phyloP scores from a whole-genome alignment of 2,888 invertebrate species.

The Erannis defoliaria region DNA sequence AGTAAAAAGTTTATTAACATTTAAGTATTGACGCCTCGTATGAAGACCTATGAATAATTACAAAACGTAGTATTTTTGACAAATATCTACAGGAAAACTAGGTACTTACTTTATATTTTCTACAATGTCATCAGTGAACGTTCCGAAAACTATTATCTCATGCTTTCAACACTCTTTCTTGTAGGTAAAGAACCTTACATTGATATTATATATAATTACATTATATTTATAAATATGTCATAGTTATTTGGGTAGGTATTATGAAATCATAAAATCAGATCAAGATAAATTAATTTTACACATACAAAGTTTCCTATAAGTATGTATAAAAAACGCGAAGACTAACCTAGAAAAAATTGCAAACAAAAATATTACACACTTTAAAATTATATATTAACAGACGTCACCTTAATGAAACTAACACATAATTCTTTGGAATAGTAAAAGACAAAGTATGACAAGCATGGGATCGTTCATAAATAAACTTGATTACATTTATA shows the following conservation, averaged over 20 bases:
- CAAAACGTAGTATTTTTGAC: conserved; percentile 21
- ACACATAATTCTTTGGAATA: conserved; percentile 34
- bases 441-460: conserved; percentile 27
- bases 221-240: neutral
- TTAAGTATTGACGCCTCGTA: conserved; percentile 73
- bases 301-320: neutral
- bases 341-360: conserved; percentile 2
- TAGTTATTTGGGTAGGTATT: neutral
- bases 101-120: conserved; percentile 3
- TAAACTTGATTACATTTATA: conserved; percentile 17
- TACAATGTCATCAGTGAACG: neutral
- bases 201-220: too few species aligned
- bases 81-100: conserved; percentile 7
- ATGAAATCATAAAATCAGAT: too few species aligned
- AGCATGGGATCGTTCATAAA: conserved; percentile 15
- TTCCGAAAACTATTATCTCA: neutral
- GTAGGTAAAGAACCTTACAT: too few species aligned
- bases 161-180: too few species aligned
- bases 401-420: conserved; percentile 29
- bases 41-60: conserved; percentile 1
- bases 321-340: neutral
- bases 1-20: conserved; percentile 64
- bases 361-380: conserved; percentile 34
- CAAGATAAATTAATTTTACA: conserved; percentile 6
- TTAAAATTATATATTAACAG: conserved; percentile 34